phyloP scores from a whole-genome alignment of 2,113 vertebrate genomes.

The Pelobates fuscus region DNA sequence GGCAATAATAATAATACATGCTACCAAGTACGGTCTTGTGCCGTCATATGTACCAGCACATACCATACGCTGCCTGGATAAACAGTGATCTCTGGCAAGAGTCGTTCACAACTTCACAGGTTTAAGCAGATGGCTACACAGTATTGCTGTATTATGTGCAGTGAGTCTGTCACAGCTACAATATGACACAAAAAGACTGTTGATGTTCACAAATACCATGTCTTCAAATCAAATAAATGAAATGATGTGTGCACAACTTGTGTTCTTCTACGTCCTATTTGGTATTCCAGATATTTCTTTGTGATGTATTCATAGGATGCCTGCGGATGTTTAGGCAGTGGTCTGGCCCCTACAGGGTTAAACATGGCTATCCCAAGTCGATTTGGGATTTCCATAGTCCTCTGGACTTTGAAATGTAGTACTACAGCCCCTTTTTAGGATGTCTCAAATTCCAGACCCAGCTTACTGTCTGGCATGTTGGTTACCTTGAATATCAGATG shows the following conservation, averaged over 20 bases:
- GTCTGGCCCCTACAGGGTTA: not conserved
- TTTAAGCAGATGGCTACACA: not conserved
- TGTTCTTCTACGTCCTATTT: not conserved
- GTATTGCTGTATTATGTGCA: too few relatives aligned
- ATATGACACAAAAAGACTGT: not conserved
- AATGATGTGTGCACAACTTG: not conserved
- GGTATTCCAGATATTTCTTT: not conserved
- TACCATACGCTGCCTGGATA: too few relatives aligned
- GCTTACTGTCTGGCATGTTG: not conserved
- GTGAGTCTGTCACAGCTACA: too few relatives aligned
- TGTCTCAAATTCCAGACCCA: too few relatives aligned
- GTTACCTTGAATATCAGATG: not conserved
- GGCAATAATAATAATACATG: too few relatives aligned
- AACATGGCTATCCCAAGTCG: not conserved
- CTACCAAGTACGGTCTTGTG: not conserved
- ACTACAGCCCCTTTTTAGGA: not conserved
- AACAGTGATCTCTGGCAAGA: not conserved
- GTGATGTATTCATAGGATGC: not conserved
- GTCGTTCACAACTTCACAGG: not conserved
- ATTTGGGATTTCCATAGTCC: not conserved
- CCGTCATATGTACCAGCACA: not conserved
- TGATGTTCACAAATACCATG: not conserved
- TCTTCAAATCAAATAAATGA: too few relatives aligned
- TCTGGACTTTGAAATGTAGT: not conserved
- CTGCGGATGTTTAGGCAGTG: not conserved